These are phyloP conservation scores for Desmophyllum pertusum DNA, from an alignment of 92 coral and sea anemone species.

Conservation along the genomic window DNA sequence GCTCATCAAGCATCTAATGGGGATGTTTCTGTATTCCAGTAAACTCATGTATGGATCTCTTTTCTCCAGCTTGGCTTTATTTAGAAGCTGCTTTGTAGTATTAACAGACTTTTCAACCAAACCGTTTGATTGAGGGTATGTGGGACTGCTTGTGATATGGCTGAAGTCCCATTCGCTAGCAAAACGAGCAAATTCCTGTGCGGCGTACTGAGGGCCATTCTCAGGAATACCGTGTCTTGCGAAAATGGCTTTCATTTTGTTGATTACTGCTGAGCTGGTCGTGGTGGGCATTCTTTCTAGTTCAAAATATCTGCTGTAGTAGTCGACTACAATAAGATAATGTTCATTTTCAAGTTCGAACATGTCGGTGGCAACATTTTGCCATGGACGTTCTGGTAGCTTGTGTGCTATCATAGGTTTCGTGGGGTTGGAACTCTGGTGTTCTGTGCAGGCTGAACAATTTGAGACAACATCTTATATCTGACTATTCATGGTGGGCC, in stretches of 20 bases:
- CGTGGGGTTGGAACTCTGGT: not conserved
- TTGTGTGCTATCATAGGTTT: not conserved
- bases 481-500: not conserved
- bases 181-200: not conserved
- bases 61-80: constrained; percentile 4
- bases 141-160: not conserved
- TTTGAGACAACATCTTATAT: not conserved
- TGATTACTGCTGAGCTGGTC: not conserved
- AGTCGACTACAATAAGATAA: not conserved
- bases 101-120: not conserved
- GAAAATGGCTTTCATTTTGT: constrained; percentile 1
- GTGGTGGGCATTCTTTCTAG: not conserved
- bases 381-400: no score
- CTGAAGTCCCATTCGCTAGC: not conserved
- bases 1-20: constrained; percentile 54
- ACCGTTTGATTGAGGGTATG: not conserved
- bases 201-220: not conserved
- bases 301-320: constrained; percentile 5
- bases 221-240: constrained; percentile 28
- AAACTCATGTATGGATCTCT: no score
- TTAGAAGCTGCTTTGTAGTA: not conserved
- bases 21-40: constrained; percentile 57
- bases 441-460: not conserved
- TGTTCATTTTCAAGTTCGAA: not conserved
- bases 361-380: not conserved